Evolutionary conservation across 1,140 invertebrate species (phyloP).

Genomic region (Odontomachus brunneus): DNA sequence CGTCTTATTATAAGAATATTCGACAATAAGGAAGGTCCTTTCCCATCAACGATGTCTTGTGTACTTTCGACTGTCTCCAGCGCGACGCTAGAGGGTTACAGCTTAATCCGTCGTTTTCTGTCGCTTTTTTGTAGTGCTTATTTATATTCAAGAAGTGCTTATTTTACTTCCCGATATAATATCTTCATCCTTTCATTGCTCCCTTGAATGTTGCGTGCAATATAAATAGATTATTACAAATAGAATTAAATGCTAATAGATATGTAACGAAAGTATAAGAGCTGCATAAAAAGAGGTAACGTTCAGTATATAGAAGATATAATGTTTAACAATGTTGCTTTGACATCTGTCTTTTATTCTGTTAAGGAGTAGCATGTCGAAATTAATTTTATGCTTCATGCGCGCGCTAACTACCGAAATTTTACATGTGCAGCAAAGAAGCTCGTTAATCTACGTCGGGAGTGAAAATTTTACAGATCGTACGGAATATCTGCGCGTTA

Average conservation of each 20-base stretch:
- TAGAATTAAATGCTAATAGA: too few relatives aligned
- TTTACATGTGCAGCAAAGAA: too few relatives aligned
- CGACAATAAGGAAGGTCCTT: constrained; percentile 17
- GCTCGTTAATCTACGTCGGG: not conserved
- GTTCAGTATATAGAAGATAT: too few relatives aligned
- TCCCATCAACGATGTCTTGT: constrained; percentile 5
- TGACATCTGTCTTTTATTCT: too few relatives aligned
- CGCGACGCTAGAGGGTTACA: not conserved
- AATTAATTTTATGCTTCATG: too few relatives aligned
- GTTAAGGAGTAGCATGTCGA: too few relatives aligned
- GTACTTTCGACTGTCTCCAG: constrained; percentile 11
- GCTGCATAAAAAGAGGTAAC: too few relatives aligned
- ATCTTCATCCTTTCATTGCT: not conserved
- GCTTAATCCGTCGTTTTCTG: not conserved
- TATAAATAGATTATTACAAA: not conserved
- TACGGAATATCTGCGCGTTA: constrained; percentile 22
- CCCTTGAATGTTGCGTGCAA: not conserved
- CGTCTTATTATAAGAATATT: constrained; percentile 42
- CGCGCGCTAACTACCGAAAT: too few relatives aligned
- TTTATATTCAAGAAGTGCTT: not conserved
- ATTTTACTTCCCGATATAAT: too few relatives aligned
- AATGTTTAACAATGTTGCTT: too few relatives aligned
- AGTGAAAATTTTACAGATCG: constrained; percentile 22
- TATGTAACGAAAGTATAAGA: too few relatives aligned
- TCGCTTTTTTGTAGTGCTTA: not conserved